Percentiles rank a stretch among this genome's conserved stretches.
phyloP scores from a whole-genome alignment of 2,797 vertebrate genomes.

The Coracias cyanogaster region DNA sequence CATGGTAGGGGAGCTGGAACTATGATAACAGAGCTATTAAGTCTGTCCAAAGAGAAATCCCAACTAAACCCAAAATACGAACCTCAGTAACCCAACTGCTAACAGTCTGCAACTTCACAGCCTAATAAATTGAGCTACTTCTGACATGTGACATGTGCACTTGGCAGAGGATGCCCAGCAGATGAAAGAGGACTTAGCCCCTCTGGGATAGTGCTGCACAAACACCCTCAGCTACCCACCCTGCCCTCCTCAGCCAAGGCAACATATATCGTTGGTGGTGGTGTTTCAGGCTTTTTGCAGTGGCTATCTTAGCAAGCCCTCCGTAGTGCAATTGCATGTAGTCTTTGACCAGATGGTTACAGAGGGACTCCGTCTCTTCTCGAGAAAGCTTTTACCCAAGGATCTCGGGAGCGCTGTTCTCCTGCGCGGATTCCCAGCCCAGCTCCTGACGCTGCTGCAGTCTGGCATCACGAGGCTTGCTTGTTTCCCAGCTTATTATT shows the following conservation, averaged over 20 bases:
- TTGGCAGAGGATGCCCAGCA: neutral
- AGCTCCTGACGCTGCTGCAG: neutral
- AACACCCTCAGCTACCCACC: neutral
- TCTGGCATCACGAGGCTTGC: neutral
- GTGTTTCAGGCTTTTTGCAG: neutral
- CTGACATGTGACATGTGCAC: neutral
- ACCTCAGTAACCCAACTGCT: neutral
- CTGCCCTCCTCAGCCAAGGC: rapidly evolving
- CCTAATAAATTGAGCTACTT: neutral
- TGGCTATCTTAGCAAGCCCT: neutral
- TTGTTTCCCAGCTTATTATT: neutral
- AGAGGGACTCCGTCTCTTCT: neutral
- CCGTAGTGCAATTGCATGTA: rapidly evolving
- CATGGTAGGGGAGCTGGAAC: no score
- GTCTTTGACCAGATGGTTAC: neutral
- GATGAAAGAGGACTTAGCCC: neutral
- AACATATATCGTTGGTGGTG: neutral
- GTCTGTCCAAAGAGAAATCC: neutral
- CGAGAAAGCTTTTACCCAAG: neutral
- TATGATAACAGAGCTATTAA: neutral
- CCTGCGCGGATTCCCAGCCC: rapidly evolving
- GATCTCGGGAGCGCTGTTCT: neutral
- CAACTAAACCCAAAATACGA: neutral
- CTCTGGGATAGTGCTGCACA: neutral
- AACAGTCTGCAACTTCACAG: neutral